Percentiles rank a stretch among this genome's conserved stretches.
These are phyloP conservation scores for Lagenorhynchus albirostris DNA, from an alignment of 2,113 vertebrate genomes.

Conservation along the genomic window DNA sequence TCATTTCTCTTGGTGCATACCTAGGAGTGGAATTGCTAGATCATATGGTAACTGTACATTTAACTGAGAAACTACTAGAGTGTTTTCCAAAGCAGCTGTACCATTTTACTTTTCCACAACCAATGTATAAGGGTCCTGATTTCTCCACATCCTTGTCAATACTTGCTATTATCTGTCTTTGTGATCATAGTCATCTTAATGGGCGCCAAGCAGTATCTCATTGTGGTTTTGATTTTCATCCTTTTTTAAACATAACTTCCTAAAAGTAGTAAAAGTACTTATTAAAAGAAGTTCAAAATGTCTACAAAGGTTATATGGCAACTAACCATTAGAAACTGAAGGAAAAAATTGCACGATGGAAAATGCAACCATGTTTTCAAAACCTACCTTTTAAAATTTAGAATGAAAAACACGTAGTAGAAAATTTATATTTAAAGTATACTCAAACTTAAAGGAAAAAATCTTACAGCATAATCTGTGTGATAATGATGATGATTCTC, in stretches of 20 bases:
- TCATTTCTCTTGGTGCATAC: background rate
- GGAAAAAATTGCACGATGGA: background rate
- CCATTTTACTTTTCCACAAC: background rate
- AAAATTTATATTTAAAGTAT: background rate
- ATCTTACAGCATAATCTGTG: background rate
- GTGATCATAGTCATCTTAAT: background rate
- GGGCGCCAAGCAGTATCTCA: background rate
- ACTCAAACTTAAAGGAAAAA: background rate
- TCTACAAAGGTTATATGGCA: background rate
- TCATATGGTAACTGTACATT: background rate
- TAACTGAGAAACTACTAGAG: background rate
- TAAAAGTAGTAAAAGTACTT: background rate
- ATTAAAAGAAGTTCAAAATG: slow-evolving; percentile 5
- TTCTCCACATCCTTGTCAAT: background rate
- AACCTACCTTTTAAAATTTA: background rate
- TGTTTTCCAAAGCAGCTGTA: background rate
- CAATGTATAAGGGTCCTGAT: background rate
- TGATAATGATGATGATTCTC: background rate
- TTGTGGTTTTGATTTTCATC: background rate
- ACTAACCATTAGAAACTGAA: background rate
- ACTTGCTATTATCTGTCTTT: background rate
- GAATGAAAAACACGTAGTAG: background rate
- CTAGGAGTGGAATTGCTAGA: background rate
- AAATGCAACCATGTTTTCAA: background rate
- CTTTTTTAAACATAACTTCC: background rate